Evolutionary conservation across 2,113 vertebrate species (phyloP).

Genomic region (Alligator sinensis): DNA sequence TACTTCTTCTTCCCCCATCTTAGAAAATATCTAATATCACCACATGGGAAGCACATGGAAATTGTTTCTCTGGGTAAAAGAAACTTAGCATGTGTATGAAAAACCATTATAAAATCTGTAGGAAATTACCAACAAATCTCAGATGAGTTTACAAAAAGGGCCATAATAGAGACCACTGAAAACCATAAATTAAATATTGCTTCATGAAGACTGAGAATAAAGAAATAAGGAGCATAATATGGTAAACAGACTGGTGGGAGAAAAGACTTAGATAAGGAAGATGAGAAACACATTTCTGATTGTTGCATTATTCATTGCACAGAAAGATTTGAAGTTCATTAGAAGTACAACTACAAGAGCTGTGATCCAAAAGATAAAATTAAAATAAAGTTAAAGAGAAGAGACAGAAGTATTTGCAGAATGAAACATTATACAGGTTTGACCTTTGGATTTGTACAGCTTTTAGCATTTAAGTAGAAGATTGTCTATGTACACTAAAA

Average conservation of each 20-base stretch:
- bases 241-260: background rate
- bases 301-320: slow-evolving; percentile 27
- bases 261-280: background rate
- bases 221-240: background rate
- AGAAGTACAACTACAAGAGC: slow-evolving; percentile 31
- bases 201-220: background rate
- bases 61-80: background rate
- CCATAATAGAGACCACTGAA: background rate
- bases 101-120: background rate
- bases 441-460: slow-evolving; percentile 65
- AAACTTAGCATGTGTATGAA: background rate
- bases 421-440: slow-evolving; percentile 30
- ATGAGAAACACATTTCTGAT: slow-evolving; percentile 47
- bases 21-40: background rate
- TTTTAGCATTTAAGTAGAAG: slow-evolving; percentile 67
- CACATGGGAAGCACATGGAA: background rate
- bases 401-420: slow-evolving; percentile 44
- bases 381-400: slow-evolving; percentile 43
- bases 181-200: background rate
- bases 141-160: background rate
- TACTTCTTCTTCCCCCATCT: background rate
- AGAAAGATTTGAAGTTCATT: slow-evolving; percentile 21
- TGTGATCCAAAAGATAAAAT: slow-evolving; percentile 46
- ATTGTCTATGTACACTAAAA: slow-evolving; percentile 52
- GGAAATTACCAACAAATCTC: background rate